A percentile compares a stretch with the other conserved stretches of the same genome.
Evolutionary conservation across 1,140 invertebrate species (phyloP).

Genomic region (Campoletis sonorensis): DNA sequence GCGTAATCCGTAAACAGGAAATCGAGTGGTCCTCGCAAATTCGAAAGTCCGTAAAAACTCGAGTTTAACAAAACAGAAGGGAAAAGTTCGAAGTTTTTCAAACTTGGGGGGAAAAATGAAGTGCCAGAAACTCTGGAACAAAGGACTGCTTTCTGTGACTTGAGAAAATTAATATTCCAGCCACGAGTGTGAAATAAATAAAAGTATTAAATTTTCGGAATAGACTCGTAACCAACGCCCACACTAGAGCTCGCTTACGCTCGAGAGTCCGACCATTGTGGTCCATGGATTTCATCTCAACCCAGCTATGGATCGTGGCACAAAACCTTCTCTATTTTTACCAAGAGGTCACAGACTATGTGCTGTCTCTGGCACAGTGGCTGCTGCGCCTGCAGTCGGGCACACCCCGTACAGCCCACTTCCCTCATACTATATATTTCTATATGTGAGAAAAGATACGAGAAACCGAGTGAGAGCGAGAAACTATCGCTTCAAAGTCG

Average conservation of each 20-base stretch:
- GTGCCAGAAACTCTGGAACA: background rate
- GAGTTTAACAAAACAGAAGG: slow-evolving; percentile 16
- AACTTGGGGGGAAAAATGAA: background rate
- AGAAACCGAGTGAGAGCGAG: slow-evolving; percentile 47
- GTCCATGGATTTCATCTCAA: background rate
- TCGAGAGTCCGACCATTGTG: background rate
- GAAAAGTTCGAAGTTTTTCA: background rate
- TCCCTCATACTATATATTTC: slow-evolving; percentile 52
- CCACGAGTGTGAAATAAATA: background rate
- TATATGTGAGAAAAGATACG: slow-evolving; percentile 36
- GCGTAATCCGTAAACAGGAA: slow-evolving; percentile 64
- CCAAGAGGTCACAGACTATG: slow-evolving; percentile 46
- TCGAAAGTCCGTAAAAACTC: slow-evolving; percentile 40
- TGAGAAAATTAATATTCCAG: slow-evolving; percentile 12
- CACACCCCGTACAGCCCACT: slow-evolving; percentile 66
- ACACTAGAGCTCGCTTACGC: slow-evolving; percentile 34
- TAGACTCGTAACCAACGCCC: slow-evolving; percentile 51
- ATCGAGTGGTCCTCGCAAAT: slow-evolving; percentile 55
- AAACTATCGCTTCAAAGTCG: slow-evolving; percentile 57
- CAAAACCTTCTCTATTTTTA: slow-evolving; percentile 44
- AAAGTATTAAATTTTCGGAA: slow-evolving; percentile 22
- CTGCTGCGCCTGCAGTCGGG: slow-evolving; percentile 51
- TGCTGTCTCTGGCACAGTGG: slow-evolving; percentile 54
- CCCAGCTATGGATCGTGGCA: slow-evolving; percentile 26
- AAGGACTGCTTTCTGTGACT: background rate